Evolutionary conservation across 2,888 invertebrate species (phyloP), one percentile per base, ranked within the genome.

Genomic region (Leptopterna dolabrata): DNA sequence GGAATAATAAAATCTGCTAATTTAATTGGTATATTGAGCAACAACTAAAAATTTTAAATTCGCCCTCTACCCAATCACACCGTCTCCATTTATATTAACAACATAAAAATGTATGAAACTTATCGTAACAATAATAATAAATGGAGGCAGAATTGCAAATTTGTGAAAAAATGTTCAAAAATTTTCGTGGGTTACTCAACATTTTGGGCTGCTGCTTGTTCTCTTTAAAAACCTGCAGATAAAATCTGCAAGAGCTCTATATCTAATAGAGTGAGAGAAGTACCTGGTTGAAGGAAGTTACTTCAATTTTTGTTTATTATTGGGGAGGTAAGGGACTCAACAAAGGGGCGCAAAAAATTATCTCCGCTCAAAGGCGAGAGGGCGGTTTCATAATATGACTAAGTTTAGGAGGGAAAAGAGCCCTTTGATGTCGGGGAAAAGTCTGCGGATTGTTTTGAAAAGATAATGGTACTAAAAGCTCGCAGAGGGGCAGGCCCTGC

Each of bases 401-500:
- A 63, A 63, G 24, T 24, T 63, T 63, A 24, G 63, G 63, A 11
- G 63, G 63, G 19, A 51, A 63, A 19, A 24, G 63, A n/a, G 36
- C 36, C 63, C 63, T 63, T 63, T 63, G 63, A 63, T 63, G 63
- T 63, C 63, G 27, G 24, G 24, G 63, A 63, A 63, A 63, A 63
- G 63, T 63, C 63, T 63, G 63, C 19, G 63, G 63, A 63, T 63
- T 63, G 63, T 63, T 63, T 63, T 63, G 63, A 63, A 63, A 63
- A 63, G 63, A 63, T 63, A 63, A 63, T 63, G 63, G 63, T 24
- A 63, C 63, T 63, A 63, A 63, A 24, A 63, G 63, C 63, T 63
- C 63, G 63, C 63, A 63, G 63, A 63, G 63, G 63, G 63, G 24
- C 63, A n/a, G 19, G 19, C 63, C 63, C 63, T 63, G 24, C 63